Conservation (phyloP, 2,113 vertebrate genomes). For the Hiodon alosoides region DNA sequence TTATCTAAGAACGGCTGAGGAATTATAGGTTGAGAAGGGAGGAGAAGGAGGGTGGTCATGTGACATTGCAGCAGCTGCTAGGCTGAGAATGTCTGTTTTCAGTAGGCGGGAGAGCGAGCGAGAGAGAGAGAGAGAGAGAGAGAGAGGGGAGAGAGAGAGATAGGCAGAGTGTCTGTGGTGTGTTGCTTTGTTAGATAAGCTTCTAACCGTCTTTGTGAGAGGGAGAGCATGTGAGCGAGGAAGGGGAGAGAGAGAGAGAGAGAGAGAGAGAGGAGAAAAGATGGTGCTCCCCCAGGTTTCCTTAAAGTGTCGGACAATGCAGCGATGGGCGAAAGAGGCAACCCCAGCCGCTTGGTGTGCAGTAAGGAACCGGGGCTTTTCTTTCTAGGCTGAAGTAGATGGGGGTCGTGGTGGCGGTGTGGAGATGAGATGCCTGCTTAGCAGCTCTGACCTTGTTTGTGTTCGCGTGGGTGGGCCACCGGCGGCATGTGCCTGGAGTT, state of each 20-base stretch:
- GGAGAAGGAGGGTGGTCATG: conserved; percentile 43
- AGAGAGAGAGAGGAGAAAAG: conserved; percentile 39
- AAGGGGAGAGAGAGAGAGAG: conserved; percentile 16
- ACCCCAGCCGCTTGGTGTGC: conserved; percentile 56
- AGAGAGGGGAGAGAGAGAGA: conserved; percentile 45
- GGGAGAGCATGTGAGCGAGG: conserved; percentile 13
- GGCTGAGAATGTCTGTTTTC: conserved; percentile 67
- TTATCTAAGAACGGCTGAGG: conserved; percentile 61
- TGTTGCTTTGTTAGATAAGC: conserved; percentile 72
- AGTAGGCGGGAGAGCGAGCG: conserved; percentile 45
- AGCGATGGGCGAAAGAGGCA: conserved; percentile 57
- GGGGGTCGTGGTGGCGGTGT: conserved; percentile 1
- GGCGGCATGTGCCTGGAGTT: background rate
- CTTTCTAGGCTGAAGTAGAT: conserved; percentile 35
- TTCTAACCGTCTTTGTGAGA: conserved; percentile 56
- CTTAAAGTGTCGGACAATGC: conserved; percentile 54
- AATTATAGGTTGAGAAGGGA: conserved; percentile 60
- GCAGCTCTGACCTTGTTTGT: conserved; percentile 40
- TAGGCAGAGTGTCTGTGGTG: conserved; percentile 46
- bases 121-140: conserved; percentile 32
- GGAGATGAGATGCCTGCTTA: conserved; percentile 42
- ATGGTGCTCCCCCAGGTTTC: conserved; percentile 52
- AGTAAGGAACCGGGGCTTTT: conserved; percentile 62
- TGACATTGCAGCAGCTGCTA: conserved; percentile 66
- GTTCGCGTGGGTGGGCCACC: background rate